A percentile compares a stretch with the other conserved stretches of the same genome.
Evolutionary conservation across 2,888 invertebrate species (phyloP).

Genomic region (Mayetiola destructor): DNA sequence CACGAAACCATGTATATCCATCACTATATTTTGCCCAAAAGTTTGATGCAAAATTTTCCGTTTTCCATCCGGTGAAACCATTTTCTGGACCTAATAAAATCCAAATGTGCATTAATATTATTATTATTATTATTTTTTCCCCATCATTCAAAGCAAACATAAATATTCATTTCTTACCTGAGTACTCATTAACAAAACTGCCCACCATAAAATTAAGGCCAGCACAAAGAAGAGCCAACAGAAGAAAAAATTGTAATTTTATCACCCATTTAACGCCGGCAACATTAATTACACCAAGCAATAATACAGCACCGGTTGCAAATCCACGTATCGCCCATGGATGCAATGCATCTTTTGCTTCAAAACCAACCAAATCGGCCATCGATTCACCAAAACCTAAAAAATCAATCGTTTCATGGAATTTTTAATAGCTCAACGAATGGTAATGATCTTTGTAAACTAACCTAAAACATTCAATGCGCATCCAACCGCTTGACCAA

Average conservation of each 20-base stretch:
- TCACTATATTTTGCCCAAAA: constrained; percentile 64
- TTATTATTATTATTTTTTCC: too few species aligned
- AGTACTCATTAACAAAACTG: constrained; percentile 63
- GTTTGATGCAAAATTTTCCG: constrained; percentile 64
- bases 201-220: constrained; percentile 90
- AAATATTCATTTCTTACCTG: constrained; percentile 39
- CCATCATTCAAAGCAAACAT: background rate
- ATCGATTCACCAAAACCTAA: constrained; percentile 89
- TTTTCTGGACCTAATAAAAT: constrained; percentile 38
- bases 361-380: constrained; percentile 62
- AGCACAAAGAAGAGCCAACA: constrained; percentile 73
- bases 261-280: constrained; percentile 98
- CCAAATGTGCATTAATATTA: background rate
- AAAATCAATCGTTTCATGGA: background rate
- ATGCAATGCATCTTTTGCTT: too few species aligned
- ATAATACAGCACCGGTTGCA: constrained; percentile 71
- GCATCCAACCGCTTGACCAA: constrained; percentile 93
- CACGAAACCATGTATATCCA: constrained; percentile 83
- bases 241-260: constrained; percentile 78
- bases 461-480: constrained; percentile 72
- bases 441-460: background rate
- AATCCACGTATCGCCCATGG: constrained; percentile 76
- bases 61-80: constrained; percentile 79
- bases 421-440: background rate
- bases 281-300: constrained; percentile 80